Evolutionary conservation across 2,113 vertebrate genomes (phyloP).

Genomic region (Pantherophis guttatus): DNA sequence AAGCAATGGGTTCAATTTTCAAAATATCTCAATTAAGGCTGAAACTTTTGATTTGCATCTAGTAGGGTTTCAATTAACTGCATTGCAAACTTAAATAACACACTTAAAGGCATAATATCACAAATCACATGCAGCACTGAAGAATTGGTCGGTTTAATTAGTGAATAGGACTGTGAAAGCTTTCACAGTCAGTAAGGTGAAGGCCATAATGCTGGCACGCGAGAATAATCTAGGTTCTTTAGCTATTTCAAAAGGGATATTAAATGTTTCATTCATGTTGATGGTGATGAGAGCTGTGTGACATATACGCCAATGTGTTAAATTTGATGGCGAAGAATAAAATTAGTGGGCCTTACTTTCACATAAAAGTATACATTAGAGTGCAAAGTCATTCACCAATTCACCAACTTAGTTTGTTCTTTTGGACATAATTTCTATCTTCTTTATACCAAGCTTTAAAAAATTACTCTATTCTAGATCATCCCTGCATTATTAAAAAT

Average conservation of each 20-base stretch:
- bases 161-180: conserved; percentile 54
- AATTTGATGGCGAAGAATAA: conserved; percentile 47
- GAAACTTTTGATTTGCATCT: conserved; percentile 85
- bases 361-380: conserved; percentile 34
- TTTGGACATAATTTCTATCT: conserved; percentile 45
- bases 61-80: conserved; percentile 82
- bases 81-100: conserved; percentile 82
- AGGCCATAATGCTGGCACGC: conserved; percentile 47
- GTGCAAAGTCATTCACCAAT: conserved; percentile 59
- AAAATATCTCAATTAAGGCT: conserved; percentile 94
- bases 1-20: conserved; percentile 91
- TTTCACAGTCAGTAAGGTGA: conserved; percentile 57
- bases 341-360: conserved; percentile 22
- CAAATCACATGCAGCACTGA: conserved; percentile 70
- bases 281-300: conserved; percentile 49
- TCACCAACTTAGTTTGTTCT: conserved; percentile 27
- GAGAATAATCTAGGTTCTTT: conserved; percentile 51
- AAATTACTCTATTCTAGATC: conserved; percentile 57
- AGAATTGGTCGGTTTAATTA: conserved; percentile 65
- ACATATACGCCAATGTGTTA: conserved; percentile 33
- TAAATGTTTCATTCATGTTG: conserved; percentile 49
- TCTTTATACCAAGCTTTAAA: conserved; percentile 35
- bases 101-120: conserved; percentile 78
- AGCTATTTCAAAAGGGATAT: conserved; percentile 52
- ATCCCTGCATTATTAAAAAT: neutral